These are phyloP conservation scores for Bryconaethiops microstoma DNA, from an alignment of 2,797 vertebrate species.

Conservation along the genomic window DNA sequence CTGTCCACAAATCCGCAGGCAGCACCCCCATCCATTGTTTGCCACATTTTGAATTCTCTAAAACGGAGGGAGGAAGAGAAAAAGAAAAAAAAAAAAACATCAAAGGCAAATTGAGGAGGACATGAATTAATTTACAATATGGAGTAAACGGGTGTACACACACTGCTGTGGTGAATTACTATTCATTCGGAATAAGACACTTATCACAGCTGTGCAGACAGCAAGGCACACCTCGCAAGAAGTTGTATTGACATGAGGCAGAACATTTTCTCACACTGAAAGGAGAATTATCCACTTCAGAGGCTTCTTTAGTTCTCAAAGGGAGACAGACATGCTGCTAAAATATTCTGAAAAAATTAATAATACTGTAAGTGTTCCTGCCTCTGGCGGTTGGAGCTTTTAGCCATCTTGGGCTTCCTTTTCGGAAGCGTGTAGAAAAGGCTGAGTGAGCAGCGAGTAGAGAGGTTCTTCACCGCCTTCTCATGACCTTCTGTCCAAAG, in stretches of 20 bases:
- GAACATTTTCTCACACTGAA: slow-evolving; percentile 71
- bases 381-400: slow-evolving; percentile 15
- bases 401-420: slow-evolving; percentile 33
- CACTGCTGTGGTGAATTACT: slow-evolving; percentile 77
- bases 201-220: slow-evolving; percentile 81
- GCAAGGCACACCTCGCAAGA: slow-evolving; percentile 77
- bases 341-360: slow-evolving; percentile 65
- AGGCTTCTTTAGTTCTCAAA: slow-evolving; percentile 76
- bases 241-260: slow-evolving; percentile 77
- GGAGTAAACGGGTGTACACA: slow-evolving; percentile 74
- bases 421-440: slow-evolving; percentile 18
- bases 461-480: slow-evolving; percentile 1
- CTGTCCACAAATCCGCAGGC: slow-evolving; percentile 67
- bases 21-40: slow-evolving; percentile 72
- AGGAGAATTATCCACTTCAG: slow-evolving; percentile 78
- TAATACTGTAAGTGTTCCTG: slow-evolving; percentile 32
- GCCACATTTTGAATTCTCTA: slow-evolving; percentile 73
- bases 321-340: slow-evolving; percentile 68
- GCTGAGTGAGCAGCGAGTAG: neutral
- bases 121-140: slow-evolving; percentile 83
- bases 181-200: slow-evolving; percentile 80
- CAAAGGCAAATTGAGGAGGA: slow-evolving; percentile 71
- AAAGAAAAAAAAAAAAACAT: slow-evolving; percentile 67
- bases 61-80: slow-evolving; percentile 63
- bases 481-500: slow-evolving; percentile 17